Evolutionary conservation across 2,113 vertebrate genomes (phyloP).

Genomic region (Hystrix cristata): DNA sequence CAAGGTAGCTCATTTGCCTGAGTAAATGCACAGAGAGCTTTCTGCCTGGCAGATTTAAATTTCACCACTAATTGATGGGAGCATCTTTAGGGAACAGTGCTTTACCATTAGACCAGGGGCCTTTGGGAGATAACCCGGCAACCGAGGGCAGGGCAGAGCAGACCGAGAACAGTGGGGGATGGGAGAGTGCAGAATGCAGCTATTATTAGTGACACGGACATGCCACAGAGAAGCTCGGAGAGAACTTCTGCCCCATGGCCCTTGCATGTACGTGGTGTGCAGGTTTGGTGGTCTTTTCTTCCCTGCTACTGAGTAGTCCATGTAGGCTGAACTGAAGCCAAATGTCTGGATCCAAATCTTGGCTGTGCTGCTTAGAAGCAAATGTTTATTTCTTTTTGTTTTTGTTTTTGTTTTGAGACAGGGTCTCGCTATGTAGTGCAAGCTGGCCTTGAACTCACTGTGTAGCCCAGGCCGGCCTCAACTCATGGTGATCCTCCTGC

Average conservation of each 20-base stretch:
- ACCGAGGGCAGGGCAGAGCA: not conserved
- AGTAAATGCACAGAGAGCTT: conserved; percentile 67
- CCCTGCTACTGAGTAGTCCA: not conserved
- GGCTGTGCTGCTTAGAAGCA: not conserved
- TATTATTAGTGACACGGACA: not conserved
- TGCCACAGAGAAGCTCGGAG: not conserved
- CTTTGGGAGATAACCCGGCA: conserved; percentile 71
- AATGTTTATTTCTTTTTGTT: not conserved
- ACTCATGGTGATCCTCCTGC: not conserved
- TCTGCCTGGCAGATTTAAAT: conserved; percentile 64
- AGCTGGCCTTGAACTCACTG: not conserved
- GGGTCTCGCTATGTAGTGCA: not conserved
- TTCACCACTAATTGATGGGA: conserved; percentile 75
- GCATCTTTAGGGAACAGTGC: conserved; percentile 56
- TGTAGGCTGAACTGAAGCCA: not conserved
- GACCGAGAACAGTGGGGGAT: not conserved
- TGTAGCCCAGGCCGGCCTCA: not conserved
- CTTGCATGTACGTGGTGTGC: rapidly evolving
- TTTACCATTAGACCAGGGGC: conserved; percentile 71
- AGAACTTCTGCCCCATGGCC: not conserved
- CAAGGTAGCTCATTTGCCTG: conserved; percentile 29
- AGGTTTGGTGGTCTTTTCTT: not conserved
- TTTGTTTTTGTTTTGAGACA: not conserved
- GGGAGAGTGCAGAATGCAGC: not conserved
- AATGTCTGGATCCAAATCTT: not conserved